Evolutionary conservation across 2,888 invertebrate genomes (phyloP).

Genomic region (Junonia oenone): DNA sequence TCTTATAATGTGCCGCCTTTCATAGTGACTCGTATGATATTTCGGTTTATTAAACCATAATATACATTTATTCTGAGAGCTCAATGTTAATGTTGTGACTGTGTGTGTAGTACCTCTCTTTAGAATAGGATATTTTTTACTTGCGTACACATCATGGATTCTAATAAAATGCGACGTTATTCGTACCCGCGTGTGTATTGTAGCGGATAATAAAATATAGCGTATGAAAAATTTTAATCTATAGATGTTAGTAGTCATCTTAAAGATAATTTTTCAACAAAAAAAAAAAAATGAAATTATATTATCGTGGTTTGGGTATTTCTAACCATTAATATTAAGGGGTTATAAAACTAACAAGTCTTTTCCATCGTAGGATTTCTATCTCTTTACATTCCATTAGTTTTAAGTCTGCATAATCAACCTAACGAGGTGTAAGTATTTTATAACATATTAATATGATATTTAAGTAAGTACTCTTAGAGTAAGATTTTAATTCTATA

Average conservation of each 20-base stretch:
- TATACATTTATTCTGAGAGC: slow-evolving; percentile 13
- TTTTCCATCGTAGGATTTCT: slow-evolving; percentile 43
- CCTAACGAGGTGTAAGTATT: slow-evolving; percentile 38
- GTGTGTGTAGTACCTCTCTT: slow-evolving; percentile 24
- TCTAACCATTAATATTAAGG: slow-evolving; percentile 69
- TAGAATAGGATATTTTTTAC: slow-evolving; percentile 13
- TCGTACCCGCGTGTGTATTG: slow-evolving; percentile 2
- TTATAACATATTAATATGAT: slow-evolving; percentile 32
- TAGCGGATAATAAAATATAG: slow-evolving; percentile 7
- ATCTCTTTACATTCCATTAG: slow-evolving; percentile 64
- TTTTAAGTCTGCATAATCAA: slow-evolving; percentile 61
- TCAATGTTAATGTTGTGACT: slow-evolving; percentile 30
- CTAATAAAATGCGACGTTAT: background rate
- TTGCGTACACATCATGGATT: background rate
- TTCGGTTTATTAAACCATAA: background rate
- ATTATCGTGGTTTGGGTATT: slow-evolving; percentile 67
- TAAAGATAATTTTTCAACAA: slow-evolving; percentile 20
- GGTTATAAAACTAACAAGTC: slow-evolving; percentile 62
- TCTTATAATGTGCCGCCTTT: background rate
- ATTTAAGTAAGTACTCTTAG: slow-evolving; percentile 38
- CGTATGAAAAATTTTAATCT: slow-evolving; percentile 4
- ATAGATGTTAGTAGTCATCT: slow-evolving; percentile 5
- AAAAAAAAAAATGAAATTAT: slow-evolving; percentile 40
- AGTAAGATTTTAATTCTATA: slow-evolving; percentile 36
- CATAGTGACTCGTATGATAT: background rate